phyloP scores from a whole-genome alignment of 2,797 vertebrate genomes.

The Sebastes wilsoni region DNA sequence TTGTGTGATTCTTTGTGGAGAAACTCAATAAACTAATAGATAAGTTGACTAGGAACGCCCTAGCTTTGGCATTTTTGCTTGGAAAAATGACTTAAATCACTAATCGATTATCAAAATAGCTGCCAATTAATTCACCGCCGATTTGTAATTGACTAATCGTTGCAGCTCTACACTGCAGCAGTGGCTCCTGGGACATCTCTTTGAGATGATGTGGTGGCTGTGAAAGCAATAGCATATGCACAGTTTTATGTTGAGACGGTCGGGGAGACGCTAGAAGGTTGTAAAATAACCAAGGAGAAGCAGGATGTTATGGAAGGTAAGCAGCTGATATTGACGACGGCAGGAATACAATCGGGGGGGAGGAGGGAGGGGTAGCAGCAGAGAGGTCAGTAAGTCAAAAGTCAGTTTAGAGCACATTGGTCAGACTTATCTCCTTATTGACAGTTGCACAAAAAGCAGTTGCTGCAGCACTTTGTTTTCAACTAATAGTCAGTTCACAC shows the following conservation, averaged over 20 bases:
- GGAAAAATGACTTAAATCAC: too few relatives aligned
- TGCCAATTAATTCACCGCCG: too few relatives aligned
- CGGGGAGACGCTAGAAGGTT: neutral
- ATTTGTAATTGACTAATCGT: fast-evolving
- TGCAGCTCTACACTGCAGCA: neutral
- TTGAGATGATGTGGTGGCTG: neutral
- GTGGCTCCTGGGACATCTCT: neutral
- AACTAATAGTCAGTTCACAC: too few relatives aligned
- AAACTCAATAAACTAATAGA: too few relatives aligned
- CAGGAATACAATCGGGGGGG: neutral
- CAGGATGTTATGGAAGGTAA: neutral
- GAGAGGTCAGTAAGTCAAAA: neutral
- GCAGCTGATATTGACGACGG: neutral
- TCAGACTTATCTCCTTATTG: neutral
- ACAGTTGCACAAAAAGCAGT: neutral
- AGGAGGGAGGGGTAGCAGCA: neutral
- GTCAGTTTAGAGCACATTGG: neutral
- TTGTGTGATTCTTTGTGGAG: too few relatives aligned
- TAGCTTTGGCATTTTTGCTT: too few relatives aligned
- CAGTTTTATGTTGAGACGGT: fast-evolving
- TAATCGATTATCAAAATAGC: too few relatives aligned
- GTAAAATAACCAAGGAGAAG: neutral
- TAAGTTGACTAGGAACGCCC: too few relatives aligned
- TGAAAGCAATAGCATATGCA: neutral
- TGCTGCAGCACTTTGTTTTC: neutral